phyloP scores from a whole-genome alignment of 2,113 vertebrate genomes.

The Etia nguti region DNA sequence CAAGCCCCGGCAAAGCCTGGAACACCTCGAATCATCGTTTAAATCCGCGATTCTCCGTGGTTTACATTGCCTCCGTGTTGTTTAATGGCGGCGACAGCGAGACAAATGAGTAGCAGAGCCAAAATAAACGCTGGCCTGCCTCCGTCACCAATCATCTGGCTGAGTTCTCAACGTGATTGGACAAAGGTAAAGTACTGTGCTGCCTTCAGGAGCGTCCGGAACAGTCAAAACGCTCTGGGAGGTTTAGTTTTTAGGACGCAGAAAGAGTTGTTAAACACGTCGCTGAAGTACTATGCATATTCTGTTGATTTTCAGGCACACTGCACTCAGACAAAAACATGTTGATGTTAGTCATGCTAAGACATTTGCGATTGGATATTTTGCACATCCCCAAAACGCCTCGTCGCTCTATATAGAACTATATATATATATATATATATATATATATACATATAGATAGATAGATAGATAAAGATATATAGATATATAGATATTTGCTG shows the following conservation, averaged over 20 bases:
- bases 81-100: constrained; percentile 73
- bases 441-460: too few species aligned
- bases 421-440: too few species aligned
- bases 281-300: background rate
- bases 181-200: background rate
- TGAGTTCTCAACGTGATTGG: constrained; percentile 53
- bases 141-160: constrained; percentile 68
- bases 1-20: background rate
- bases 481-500: too few species aligned
- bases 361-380: background rate
- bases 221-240: background rate
- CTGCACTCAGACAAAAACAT: background rate
- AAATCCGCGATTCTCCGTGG: constrained; percentile 16
- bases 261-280: background rate
- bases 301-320: background rate
- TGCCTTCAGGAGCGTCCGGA: background rate
- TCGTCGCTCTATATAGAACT: too few species aligned
- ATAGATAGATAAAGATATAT: too few species aligned
- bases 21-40: constrained; percentile 23
- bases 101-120: constrained; percentile 59
- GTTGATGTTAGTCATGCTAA: background rate
- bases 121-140: constrained; percentile 64
- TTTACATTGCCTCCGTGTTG: constrained; percentile 41
- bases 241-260: background rate
- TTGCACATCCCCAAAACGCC: background rate